Conservation (phyloP, 2,797 vertebrate genomes). For the Amblyraja radiata region DNA sequence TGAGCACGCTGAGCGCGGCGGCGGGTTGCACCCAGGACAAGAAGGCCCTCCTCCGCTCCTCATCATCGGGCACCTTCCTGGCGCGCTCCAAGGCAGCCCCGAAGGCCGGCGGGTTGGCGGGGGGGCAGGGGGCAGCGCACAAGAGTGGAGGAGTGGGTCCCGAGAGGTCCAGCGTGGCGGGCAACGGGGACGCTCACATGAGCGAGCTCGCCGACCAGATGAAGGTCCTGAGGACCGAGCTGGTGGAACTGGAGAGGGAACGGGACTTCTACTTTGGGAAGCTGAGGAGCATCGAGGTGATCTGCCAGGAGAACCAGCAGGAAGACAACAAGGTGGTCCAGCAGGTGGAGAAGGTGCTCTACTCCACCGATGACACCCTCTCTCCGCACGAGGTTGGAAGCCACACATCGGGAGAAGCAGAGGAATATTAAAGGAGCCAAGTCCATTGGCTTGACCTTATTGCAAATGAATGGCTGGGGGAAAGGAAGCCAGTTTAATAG, state of each 20-base stretch:
- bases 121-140: rapidly evolving
- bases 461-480: neutral
- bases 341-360: constrained; percentile 24
- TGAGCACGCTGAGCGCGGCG: neutral
- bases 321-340: neutral
- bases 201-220: neutral
- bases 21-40: neutral
- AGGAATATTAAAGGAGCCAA: constrained; percentile 2
- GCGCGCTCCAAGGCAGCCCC: neutral
- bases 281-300: neutral
- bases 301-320: constrained; percentile 18
- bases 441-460: neutral
- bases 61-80: neutral
- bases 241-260: constrained; percentile 22
- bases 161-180: neutral
- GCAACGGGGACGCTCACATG: neutral
- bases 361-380: neutral
- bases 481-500: neutral
- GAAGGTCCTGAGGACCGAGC: neutral
- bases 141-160: neutral
- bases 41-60: neutral
- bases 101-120: neutral
- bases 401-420: neutral
- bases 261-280: constrained; percentile 15
- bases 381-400: neutral